Evolutionary conservation across 2,113 vertebrate genomes (phyloP), one percentile per base, ranked within the genome.

Genomic region (Ammodytes marinus): DNA sequence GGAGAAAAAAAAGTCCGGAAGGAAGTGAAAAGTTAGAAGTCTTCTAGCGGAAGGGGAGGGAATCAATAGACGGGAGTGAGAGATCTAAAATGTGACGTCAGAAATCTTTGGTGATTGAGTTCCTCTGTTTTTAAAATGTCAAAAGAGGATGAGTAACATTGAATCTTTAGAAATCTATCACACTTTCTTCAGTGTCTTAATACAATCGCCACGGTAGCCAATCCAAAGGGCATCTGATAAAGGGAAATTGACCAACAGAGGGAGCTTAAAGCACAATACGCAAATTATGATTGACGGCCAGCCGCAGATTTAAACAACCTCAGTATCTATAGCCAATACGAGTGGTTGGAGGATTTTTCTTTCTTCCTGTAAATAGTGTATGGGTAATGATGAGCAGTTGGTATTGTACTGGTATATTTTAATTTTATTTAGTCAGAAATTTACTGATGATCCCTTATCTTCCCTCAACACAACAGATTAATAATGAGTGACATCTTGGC

Each of bases 91-190:
- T 75, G 49, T 39, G 54, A 57, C 17, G 2, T 39, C 68, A 5
- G 1, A 82, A 83, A 63, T 67, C 9, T 69, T 72, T 60, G 10
- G 40, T 68, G 64, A n/a, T 74, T 68, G 13, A 79, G 42, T 66
- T 19, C 37, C 8, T 74, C 8, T 50, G 35, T 64, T 68, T 49
- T 68, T 13, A 66, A 84, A 82, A 70, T 58, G 49, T 64, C 35
- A 47, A 63, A 49, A 9, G 6, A 54, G 17, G 14, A 39, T 46
- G 14, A 57, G 39, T 50, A 49, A 49, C 27, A 63, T 39, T 0
- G 1, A 65, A 50, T 58, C 40, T 59, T 55, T 39, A 37, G 12
- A 63, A 69, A 66, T 61, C 40, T n/a, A 45, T 50, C 11, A 37
- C 12, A 4, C 60, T 53, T 42, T 59, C 15, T 39, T n/a, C 27